These are phyloP conservation scores for Palythoa grandiflora DNA, from an alignment of 92 coral and sea anemone genomes.

Conservation along the genomic window DNA sequence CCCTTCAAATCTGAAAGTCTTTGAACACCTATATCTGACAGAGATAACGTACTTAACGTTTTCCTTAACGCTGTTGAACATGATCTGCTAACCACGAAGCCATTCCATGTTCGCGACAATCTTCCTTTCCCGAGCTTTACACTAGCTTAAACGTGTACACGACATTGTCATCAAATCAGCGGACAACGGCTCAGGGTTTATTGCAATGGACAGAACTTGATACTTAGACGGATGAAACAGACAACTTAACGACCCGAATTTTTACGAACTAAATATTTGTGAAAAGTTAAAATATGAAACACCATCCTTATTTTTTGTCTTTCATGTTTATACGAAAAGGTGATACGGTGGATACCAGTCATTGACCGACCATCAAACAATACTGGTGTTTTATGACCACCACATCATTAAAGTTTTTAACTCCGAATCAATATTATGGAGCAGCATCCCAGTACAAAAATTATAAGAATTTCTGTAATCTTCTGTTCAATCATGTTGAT, in stretches of 20 bases:
- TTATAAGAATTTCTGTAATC: slow-evolving; percentile 40
- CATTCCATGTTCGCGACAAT: neutral
- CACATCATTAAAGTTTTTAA: neutral
- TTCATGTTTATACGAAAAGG: neutral
- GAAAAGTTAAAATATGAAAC: neutral
- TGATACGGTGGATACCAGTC: neutral
- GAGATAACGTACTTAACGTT: slow-evolving; percentile 49
- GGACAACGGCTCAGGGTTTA: no score
- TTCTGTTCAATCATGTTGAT: slow-evolving; percentile 21
- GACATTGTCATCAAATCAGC: neutral
- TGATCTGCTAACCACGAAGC: neutral
- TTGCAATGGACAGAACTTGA: no score
- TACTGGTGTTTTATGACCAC: neutral
- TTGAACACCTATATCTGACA: slow-evolving; percentile 48
- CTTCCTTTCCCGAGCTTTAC: neutral
- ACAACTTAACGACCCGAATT: no score
- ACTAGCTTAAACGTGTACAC: neutral
- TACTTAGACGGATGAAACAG: no score
- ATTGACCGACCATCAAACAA: neutral
- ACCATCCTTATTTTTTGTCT: neutral
- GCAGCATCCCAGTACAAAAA: slow-evolving; percentile 21
- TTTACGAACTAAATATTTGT: neutral
- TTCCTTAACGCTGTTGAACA: neutral
- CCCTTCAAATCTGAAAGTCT: slow-evolving; percentile 50
- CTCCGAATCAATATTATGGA: slow-evolving; percentile 10